phyloP scores from a whole-genome alignment of 2,888 invertebrate genomes.

The Malthinus flaveolus region DNA sequence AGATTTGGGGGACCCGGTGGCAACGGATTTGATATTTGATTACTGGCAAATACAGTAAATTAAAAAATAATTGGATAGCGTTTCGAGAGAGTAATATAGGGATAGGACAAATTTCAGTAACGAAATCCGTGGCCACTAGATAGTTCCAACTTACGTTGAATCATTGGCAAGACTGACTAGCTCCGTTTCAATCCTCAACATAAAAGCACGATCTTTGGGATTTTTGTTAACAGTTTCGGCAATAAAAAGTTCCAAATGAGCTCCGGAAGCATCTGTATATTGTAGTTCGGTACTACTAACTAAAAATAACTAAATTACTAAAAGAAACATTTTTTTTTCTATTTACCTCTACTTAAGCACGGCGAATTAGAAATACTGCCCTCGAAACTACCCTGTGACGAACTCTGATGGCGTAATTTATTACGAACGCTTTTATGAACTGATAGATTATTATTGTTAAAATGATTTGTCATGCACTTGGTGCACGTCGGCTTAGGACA shows the following conservation, averaged over 20 bases:
- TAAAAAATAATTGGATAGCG: too few relatives aligned
- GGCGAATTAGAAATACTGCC: conserved; percentile 59
- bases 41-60: too few relatives aligned
- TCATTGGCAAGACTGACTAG: conserved; percentile 83
- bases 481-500: conserved; percentile 42
- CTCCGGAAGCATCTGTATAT: conserved; percentile 74
- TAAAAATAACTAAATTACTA: conserved; percentile 45
- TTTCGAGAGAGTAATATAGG: neutral
- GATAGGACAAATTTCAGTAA: conserved; percentile 8
- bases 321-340: too few relatives aligned
- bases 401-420: conserved; percentile 52
- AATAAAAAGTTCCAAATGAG: conserved; percentile 86
- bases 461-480: conserved; percentile 45
- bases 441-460: conserved; percentile 43
- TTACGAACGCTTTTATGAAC: conserved; percentile 45
- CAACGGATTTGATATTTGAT: neutral
- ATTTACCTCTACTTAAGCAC: conserved; percentile 62
- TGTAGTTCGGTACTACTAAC: conserved; percentile 73
- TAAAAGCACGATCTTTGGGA: conserved; percentile 80
- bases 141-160: conserved; percentile 63
- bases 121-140: conserved; percentile 3
- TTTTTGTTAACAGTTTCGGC: conserved; percentile 90
- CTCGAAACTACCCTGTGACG: conserved; percentile 56
- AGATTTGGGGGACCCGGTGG: neutral
- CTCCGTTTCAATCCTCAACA: conserved; percentile 88